These are phyloP conservation scores for Colistium nudipinnis DNA, from an alignment of 2,113 vertebrate genomes.

Conservation along the genomic window DNA sequence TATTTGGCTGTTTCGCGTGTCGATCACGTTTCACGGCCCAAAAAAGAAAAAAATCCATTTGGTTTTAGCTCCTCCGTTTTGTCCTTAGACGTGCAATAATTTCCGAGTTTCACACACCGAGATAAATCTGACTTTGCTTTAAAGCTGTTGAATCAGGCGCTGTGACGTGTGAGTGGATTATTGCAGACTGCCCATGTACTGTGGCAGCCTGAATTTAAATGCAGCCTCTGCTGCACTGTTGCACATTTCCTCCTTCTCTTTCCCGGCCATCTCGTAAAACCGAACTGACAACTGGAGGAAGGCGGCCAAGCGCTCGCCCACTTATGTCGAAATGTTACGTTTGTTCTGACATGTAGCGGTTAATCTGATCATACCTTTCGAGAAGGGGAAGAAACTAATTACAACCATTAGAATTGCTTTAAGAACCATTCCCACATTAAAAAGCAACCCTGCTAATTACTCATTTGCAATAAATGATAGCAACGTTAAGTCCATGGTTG, in stretches of 20 bases:
- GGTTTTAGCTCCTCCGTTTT: no score
- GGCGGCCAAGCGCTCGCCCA: slow-evolving; percentile 36
- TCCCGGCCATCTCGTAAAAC: slow-evolving; percentile 52
- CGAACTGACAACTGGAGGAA: slow-evolving; percentile 42
- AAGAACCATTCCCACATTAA: neutral
- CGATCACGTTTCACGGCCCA: neutral
- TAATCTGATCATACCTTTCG: slow-evolving; percentile 22
- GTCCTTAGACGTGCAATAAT: neutral
- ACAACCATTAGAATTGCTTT: slow-evolving; percentile 3
- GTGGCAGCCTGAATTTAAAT: slow-evolving; percentile 61
- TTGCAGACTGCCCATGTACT: slow-evolving; percentile 43
- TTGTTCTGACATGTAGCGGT: slow-evolving; percentile 35
- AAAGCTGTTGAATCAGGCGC: slow-evolving; percentile 47
- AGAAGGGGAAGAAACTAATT: slow-evolving; percentile 2
- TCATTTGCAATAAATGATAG: neutral
- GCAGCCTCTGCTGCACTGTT: slow-evolving; percentile 50
- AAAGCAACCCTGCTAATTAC: neutral
- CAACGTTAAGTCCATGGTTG: slow-evolving; percentile 1
- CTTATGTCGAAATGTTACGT: slow-evolving; percentile 24
- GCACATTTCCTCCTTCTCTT: slow-evolving; percentile 46
- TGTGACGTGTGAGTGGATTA: slow-evolving; percentile 51
- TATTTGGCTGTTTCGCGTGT: no score
- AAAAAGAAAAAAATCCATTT: no score
- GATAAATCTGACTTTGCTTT: slow-evolving; percentile 44
- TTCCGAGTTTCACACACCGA: slow-evolving; percentile 10